Base-by-base conservation (phyloP, 2,113 vertebrate species). In the Macquaria australasica region DNA sequence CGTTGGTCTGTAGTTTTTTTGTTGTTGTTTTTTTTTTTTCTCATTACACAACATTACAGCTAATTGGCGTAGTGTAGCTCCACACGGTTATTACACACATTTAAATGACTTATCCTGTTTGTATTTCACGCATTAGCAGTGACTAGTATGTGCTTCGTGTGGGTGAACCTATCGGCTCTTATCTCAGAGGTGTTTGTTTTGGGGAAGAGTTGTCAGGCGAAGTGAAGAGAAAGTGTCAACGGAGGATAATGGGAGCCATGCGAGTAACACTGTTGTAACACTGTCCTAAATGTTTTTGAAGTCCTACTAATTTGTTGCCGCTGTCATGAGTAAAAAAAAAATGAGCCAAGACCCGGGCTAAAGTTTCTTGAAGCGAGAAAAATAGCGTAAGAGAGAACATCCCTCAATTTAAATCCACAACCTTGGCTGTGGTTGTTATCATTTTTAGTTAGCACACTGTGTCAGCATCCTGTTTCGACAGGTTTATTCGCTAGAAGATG, bases 161-260 rank as follows among this genome's bases (percentile, higher is more conserved):
- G 43, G 28, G 16, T n/a, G 23, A 16, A 56, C 3, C 2, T n/a
- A 3, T 43, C 23, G 15, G 11, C 31, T 75, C 14, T 50, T 18
- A 7, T 34, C 37, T 15, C 21, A 18, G 31, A 10, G 23, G 8
- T 34, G 59, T 69, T 79, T 84, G 83, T 82, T 88, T 72, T 63
- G 83, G 34, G 34, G 64, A 39, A 73, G 64, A 77, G 63, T 59
- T 74, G 75, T 72, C 48, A 43, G 55, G 71, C 85, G 43, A 53
- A 76, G 55, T 37, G 60, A 50, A 8, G 66, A 80, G 60, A 90
- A 83, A 69, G 83, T 81, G 45, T 48, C 23, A 28, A 4, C 41
- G 20, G 28, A 34, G 41, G 50, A 45, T 73, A 75, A 50, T 31
- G 53, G 31, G 20, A 76, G 25, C 66, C 16, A 5, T 21, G n/a